phyloP scores from a whole-genome alignment of 2,888 invertebrate species.

The Mimas tiliae region DNA sequence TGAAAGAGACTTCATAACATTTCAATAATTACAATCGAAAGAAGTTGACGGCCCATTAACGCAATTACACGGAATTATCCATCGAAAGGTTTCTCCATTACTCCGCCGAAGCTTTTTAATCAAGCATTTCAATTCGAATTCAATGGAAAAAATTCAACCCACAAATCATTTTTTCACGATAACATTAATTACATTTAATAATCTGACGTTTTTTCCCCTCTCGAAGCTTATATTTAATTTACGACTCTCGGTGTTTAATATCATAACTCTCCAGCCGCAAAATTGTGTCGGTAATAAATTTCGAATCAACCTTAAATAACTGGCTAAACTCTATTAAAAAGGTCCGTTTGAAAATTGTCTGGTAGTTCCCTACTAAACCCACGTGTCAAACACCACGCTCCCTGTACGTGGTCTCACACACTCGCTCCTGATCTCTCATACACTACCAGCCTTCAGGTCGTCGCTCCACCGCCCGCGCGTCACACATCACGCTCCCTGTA shows the following conservation, averaged over 20 bases:
- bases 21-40: not conserved
- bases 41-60: not conserved
- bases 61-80: not conserved
- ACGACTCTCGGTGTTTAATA: slow-evolving; percentile 42
- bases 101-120: slow-evolving; percentile 17
- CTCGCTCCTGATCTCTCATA: too few relatives aligned
- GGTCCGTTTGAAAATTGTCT: not conserved
- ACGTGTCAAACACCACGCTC: too few relatives aligned
- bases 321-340: slow-evolving; percentile 25
- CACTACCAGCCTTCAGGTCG: too few relatives aligned
- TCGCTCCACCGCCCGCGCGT: too few relatives aligned
- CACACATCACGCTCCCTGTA: too few relatives aligned
- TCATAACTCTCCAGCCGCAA: slow-evolving; percentile 29
- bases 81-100: not conserved
- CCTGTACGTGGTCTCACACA: too few relatives aligned
- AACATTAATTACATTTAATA: slow-evolving; percentile 36
- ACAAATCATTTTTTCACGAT: slow-evolving; percentile 17
- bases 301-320: slow-evolving; percentile 22
- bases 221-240: slow-evolving; percentile 48
- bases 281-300: slow-evolving; percentile 27
- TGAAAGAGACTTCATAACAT: not conserved
- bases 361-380: not conserved
- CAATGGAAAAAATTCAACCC: slow-evolving; percentile 14
- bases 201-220: slow-evolving; percentile 37
- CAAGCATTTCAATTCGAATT: slow-evolving; percentile 15